A percentile compares a stretch with the other conserved stretches of the same genome.
Evolutionary conservation across 2,113 vertebrate species (phyloP).

Genomic region (Brachypodius melanocephalos): DNA sequence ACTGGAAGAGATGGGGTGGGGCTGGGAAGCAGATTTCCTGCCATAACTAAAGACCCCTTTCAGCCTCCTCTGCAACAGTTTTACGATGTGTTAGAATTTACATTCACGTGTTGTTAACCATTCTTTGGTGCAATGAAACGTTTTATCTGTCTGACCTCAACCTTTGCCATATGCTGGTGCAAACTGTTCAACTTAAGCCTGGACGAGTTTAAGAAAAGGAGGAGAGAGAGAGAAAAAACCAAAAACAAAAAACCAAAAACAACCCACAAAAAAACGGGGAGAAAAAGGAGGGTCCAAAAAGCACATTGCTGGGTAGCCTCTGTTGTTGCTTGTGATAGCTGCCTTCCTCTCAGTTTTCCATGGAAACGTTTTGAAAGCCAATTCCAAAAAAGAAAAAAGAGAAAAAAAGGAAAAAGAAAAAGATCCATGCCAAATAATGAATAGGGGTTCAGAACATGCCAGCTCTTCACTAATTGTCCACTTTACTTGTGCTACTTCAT

Average conservation of each 20-base stretch:
- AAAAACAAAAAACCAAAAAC: not conserved
- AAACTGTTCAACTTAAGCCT: constrained; percentile 66
- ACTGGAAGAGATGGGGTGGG: constrained; percentile 81
- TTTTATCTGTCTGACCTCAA: constrained; percentile 94
- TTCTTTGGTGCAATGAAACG: constrained; percentile 80
- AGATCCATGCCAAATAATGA: constrained; percentile 1
- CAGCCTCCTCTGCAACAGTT: constrained; percentile 82
- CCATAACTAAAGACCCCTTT: constrained; percentile 66
- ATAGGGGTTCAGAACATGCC: constrained; percentile 23
- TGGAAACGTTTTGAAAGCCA: constrained; percentile 53
- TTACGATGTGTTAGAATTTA: constrained; percentile 87
- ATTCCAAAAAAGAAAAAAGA: not conserved
- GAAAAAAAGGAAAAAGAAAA: not conserved
- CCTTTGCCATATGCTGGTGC: constrained; percentile 89
- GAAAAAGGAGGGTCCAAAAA: not conserved
- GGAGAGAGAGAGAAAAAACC: not conserved
- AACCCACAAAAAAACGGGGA: no score
- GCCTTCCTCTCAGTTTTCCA: constrained; percentile 48
- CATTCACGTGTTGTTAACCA: constrained; percentile 92
- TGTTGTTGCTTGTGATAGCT: constrained; percentile 27
- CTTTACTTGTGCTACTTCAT: constrained; percentile 21
- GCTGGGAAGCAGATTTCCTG: constrained; percentile 79
- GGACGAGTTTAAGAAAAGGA: constrained; percentile 3
- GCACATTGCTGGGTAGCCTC: constrained; percentile 27
- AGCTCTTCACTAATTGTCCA: constrained; percentile 32